phyloP scores from a whole-genome alignment of 2,888 invertebrate genomes.

The Graphium colonna region DNA sequence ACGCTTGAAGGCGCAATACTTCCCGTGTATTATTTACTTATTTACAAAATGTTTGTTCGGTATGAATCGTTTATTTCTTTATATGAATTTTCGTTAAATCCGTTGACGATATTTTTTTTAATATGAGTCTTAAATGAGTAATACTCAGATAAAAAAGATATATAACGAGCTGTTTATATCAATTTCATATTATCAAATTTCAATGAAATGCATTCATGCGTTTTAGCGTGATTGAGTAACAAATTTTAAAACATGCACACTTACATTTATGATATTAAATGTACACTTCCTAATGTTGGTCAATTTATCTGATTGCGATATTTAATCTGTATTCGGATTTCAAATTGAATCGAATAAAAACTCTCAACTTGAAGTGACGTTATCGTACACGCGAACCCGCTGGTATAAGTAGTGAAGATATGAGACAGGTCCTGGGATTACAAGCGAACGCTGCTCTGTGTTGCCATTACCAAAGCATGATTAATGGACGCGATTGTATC shows the following conservation, averaged over 20 bases:
- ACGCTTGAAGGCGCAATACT: conserved; percentile 27
- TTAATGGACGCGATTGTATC: conserved; percentile 50
- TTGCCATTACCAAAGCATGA: conserved; percentile 52
- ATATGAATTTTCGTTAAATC: neutral
- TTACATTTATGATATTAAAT: no score
- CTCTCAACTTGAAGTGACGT: conserved; percentile 17
- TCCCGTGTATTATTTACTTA: neutral
- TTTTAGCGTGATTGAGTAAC: no score
- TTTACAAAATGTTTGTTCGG: neutral
- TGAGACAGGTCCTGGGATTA: conserved; percentile 43
- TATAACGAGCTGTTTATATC: no score
- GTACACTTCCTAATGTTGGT: no score
- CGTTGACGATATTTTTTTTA: neutral
- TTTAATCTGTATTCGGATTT: conserved; percentile 9
- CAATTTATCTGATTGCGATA: conserved; percentile 6
- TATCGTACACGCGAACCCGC: conserved; percentile 12
- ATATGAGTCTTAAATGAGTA: no score
- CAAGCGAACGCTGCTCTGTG: conserved; percentile 41
- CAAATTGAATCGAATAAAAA: conserved; percentile 15
- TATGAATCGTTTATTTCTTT: neutral
- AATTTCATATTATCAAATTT: no score
- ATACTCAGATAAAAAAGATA: conserved; percentile 21
- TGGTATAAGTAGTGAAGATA: conserved; percentile 24
- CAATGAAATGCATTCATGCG: no score
- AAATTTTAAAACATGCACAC: no score